phyloP scores from a whole-genome alignment of 2,888 invertebrate genomes.

The Luperina testacea region DNA sequence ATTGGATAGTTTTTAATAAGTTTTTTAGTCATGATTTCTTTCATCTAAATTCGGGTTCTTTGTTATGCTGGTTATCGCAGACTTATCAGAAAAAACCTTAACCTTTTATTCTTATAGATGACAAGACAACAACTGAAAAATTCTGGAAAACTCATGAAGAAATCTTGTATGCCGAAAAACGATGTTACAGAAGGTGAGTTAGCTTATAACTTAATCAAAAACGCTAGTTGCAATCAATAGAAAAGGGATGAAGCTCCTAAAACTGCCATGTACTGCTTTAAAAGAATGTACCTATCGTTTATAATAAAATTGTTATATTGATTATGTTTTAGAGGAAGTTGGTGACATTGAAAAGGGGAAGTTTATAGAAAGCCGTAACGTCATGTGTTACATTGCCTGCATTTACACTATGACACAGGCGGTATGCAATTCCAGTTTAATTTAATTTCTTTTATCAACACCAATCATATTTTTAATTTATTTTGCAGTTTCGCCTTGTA shows the following conservation, averaged over 20 bases:
- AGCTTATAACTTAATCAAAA: not conserved
- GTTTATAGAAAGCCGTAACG: slow-evolving; percentile 82
- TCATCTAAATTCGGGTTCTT: not conserved
- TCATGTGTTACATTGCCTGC: slow-evolving; percentile 87
- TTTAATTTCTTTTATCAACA: not conserved
- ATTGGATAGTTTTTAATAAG: not conserved
- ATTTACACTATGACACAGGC: slow-evolving; percentile 82
- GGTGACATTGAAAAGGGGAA: slow-evolving; percentile 85
- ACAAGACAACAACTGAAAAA: slow-evolving; percentile 91
- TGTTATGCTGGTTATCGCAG: not conserved
- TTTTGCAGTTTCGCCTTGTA: not conserved
- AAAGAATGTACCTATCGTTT: not conserved
- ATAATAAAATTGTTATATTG: not conserved
- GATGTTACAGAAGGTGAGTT: slow-evolving; percentile 89
- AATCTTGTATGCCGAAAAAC: slow-evolving; percentile 91
- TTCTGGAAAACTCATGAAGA: slow-evolving; percentile 91
- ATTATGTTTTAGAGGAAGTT: slow-evolving; percentile 77
- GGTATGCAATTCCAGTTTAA: slow-evolving; percentile 69
- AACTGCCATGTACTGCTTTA: not conserved
- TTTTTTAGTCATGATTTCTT: slow-evolving; percentile 16
- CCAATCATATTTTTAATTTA: not conserved
- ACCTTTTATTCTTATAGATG: slow-evolving; percentile 74
- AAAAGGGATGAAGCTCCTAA: not conserved
- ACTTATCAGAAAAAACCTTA: not conserved
- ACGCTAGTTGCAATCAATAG: not conserved